Evolutionary conservation across 2,797 vertebrate species (phyloP), one percentile per base, ranked within the genome.

Genomic region (Anguilla pacifica): DNA sequence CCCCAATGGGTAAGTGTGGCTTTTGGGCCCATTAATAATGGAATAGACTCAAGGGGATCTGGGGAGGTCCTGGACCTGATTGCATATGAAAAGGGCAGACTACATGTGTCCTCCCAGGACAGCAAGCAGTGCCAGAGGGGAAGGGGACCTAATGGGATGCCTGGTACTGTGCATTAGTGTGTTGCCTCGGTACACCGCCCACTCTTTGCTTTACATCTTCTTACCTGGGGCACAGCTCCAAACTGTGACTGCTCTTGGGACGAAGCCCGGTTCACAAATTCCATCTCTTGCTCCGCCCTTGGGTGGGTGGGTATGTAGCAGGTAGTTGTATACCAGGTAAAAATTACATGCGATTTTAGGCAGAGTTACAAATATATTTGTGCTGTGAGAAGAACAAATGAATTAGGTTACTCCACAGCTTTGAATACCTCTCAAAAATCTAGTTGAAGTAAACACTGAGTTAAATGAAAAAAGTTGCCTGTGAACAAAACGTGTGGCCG

Each of bases 251-350:
- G 72, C 61, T n/a, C 0, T 39, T 51, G 85, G 88, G 84, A 89
- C 31, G 51, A 77, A 70, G 82, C 82, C 83, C 57, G 84, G 51
- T 83, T 81, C 85, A 89, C 91, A 83, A 87, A 91, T 85, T 85
- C 43, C 28, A 51, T 83, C 81, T 85, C 88, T 90, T 79, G 81
- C 1, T n/a, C 35, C 90, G 86, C 90, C 87, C 6, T 79, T 87
- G 88, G 86, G 88, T 31, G 43, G 43, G 43, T 46, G 43, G 43
- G 43, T 46, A 46, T 46, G 59, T 87, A 79, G 85, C 85, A 88
- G 79, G 51, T 55, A 83, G 28, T 49, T 5, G 10, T 13, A 77
- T 79, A n/a, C 19, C 6, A 49, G 13, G 67, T 51, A 77, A 53
- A 46, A 51, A 53, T 6, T 25, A 6, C 46, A 82, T 7, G 11